These are phyloP conservation scores for Eretmocerus hayati DNA, from an alignment of 2,888 invertebrate species.

Conservation along the genomic window DNA sequence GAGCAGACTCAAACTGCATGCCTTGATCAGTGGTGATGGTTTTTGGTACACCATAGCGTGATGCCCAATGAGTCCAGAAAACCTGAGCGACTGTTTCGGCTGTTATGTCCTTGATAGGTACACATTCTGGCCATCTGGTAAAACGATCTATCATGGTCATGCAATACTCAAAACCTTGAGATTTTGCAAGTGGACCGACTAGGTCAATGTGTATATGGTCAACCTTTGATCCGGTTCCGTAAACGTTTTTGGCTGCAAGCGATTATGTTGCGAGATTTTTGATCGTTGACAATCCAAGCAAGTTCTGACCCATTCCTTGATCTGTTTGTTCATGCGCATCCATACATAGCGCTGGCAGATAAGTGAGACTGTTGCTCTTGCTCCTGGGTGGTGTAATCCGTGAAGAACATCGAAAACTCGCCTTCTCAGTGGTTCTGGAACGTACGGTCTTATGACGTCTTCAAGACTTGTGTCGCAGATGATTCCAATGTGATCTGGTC, in stretches of 20 bases:
- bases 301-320: background rate
- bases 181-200: constrained; percentile 10
- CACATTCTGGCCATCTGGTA: background rate
- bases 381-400: constrained; percentile 27
- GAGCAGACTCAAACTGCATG: constrained; percentile 27
- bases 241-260: background rate
- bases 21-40: constrained; percentile 28
- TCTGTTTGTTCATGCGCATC: constrained; percentile 28
- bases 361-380: constrained; percentile 1
- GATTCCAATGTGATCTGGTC: no score
- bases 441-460: constrained; percentile 21
- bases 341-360: constrained; percentile 35
- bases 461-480: no score
- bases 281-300: constrained; percentile 6
- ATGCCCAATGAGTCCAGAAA: background rate
- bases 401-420: constrained; percentile 25
- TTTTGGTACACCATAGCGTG: constrained; percentile 21
- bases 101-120: background rate
- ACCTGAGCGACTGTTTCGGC: background rate
- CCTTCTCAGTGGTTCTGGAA: constrained; percentile 15
- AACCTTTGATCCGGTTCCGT: constrained; percentile 26
- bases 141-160: background rate
- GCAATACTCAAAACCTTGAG: background rate
- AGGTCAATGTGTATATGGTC: constrained; percentile 37
- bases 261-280: constrained; percentile 28